Percentiles rank a stretch among this genome's conserved stretches.
Conservation (phyloP, 2,797 vertebrate species). For the Notamacropus eugenii region DNA sequence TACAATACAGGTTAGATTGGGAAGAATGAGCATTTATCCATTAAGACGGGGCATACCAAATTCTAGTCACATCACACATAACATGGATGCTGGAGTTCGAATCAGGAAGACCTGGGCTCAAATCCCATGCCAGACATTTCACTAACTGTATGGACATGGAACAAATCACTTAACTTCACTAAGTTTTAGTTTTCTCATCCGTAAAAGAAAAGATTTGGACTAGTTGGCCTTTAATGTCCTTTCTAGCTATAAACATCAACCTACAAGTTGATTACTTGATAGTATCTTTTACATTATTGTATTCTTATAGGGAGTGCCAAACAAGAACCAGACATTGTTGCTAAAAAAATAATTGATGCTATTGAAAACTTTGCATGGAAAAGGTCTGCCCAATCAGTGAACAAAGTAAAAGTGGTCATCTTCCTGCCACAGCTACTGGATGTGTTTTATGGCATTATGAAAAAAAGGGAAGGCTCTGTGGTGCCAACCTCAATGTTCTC, state of each 20-base stretch:
- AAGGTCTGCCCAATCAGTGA: slow-evolving; percentile 78
- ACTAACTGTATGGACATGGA: not conserved
- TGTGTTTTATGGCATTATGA: slow-evolving; percentile 88
- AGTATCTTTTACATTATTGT: not conserved
- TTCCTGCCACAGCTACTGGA: slow-evolving; percentile 87
- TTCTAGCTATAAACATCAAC: not conserved
- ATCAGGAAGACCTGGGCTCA: not conserved
- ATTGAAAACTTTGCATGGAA: slow-evolving; percentile 83
- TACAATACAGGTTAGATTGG: too few species aligned
- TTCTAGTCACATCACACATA: too few species aligned
- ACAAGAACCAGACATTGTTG: slow-evolving; percentile 81
- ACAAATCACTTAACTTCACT: not conserved
- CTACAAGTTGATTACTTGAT: not conserved
- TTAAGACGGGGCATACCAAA: too few species aligned
- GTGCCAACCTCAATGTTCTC: not conserved
- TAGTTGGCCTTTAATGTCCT: not conserved
- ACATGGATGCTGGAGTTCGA: not conserved
- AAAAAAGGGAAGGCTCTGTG: slow-evolving; percentile 76
- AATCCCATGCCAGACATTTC: not conserved
- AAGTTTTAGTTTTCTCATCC: not conserved
- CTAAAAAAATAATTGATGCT: slow-evolving; percentile 89
- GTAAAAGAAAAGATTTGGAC: not conserved
- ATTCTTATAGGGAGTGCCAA: slow-evolving; percentile 85
- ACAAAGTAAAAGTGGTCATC: slow-evolving; percentile 86
- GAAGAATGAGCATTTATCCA: too few species aligned